Percentiles rank a stretch among this genome's conserved stretches.
Evolutionary conservation across 2,888 invertebrate genomes (phyloP).

Genomic region (Boloria selene): DNA sequence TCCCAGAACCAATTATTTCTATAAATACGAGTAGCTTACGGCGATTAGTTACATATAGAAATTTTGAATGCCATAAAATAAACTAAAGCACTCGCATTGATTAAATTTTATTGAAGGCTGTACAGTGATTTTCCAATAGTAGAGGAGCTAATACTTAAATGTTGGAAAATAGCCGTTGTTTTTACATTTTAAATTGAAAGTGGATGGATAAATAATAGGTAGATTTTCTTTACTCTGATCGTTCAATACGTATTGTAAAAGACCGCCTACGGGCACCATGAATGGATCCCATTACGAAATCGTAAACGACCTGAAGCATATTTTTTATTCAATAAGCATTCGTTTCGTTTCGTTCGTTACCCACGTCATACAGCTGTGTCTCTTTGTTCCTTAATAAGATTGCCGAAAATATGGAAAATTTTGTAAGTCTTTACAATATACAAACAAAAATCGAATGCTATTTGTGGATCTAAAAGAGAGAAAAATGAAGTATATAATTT

Average conservation of each 20-base stretch:
- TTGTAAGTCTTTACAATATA: background rate
- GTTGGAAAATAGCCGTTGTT: constrained; percentile 7
- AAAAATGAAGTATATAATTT: background rate
- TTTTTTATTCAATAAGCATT: constrained; percentile 36
- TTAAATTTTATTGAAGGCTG: background rate
- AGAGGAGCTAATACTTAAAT: background rate
- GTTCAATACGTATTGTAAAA: constrained; percentile 24
- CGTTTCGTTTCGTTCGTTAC: constrained; percentile 24
- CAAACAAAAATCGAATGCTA: background rate
- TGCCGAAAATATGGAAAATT: constrained; percentile 12
- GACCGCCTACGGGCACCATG: constrained; percentile 28
- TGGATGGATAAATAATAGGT: constrained; percentile 19
- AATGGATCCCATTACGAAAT: constrained; percentile 32
- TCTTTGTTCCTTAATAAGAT: constrained; percentile 28
- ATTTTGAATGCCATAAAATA: no score
- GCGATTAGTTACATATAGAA: no score
- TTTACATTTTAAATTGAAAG: constrained; percentile 18
- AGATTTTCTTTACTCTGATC: constrained; percentile 17
- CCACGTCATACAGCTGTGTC: constrained; percentile 25
- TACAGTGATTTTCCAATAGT: background rate
- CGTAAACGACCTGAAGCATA: constrained; percentile 29
- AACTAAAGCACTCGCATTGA: no score
- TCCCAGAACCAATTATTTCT: no score
- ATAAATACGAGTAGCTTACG: no score
- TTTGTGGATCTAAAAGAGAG: background rate